phyloP scores from a whole-genome alignment of 2,888 invertebrate species.

The Andrena minutula region DNA sequence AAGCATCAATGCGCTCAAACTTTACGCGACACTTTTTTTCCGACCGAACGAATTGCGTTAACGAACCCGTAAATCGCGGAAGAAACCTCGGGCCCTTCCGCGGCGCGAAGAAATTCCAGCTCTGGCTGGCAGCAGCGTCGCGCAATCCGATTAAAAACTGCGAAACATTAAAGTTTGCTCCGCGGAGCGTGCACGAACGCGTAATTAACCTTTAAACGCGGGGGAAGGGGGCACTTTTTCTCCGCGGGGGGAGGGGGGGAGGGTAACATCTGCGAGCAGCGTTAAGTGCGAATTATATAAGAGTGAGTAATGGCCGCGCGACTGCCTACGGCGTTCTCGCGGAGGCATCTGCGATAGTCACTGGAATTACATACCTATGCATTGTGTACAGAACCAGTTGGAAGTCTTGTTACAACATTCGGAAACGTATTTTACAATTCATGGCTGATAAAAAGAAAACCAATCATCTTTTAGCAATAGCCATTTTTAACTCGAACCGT shows the following conservation, averaged over 20 bases:
- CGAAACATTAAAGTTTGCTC: slow-evolving; percentile 29
- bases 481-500: no score
- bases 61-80: slow-evolving; percentile 31
- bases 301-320: slow-evolving; percentile 44
- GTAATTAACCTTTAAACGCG: slow-evolving; percentile 50
- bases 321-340: slow-evolving; percentile 18
- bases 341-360: slow-evolving; percentile 3
- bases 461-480: no score
- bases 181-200: neutral
- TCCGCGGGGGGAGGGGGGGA: neutral
- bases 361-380: slow-evolving; percentile 42
- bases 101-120: neutral
- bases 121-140: neutral
- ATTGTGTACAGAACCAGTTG: slow-evolving; percentile 8
- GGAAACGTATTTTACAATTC: no score
- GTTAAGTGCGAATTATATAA: slow-evolving; percentile 51
- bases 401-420: no score
- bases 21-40: slow-evolving; percentile 4
- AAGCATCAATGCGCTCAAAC: neutral
- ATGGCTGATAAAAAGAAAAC: no score
- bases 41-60: slow-evolving; percentile 30
- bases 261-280: slow-evolving; percentile 31
- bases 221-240: slow-evolving; percentile 19
- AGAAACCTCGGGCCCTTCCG: neutral
- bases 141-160: slow-evolving; percentile 33